Base-by-base conservation (phyloP, 2,113 vertebrate species). In the Cinclus mexicanus region DNA sequence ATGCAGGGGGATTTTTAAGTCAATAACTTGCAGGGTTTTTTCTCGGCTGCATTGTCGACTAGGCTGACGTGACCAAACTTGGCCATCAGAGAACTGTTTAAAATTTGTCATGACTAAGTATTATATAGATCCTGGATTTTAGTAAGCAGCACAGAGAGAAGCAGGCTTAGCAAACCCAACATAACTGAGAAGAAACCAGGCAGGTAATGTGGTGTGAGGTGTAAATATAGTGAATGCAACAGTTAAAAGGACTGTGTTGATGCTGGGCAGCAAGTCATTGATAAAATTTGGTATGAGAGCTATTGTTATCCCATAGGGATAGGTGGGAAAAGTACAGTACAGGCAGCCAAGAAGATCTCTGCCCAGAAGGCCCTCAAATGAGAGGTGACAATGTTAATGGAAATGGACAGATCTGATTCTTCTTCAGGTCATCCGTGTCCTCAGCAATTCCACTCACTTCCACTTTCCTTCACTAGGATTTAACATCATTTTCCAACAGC, bases 391-490 rank as follows among this genome's bases (percentile, higher is more conserved):
- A 25, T 50, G 22, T 47, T 95, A 95, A 94, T 93, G 50, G 42
- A 85, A 96, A 87, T 41, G 25, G 91, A 91, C 92, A 87, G 82
- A 28, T 91, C 82, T 67, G 82, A 93, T 94, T 93, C 90, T 82
- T 95, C 84, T 91, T 81, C 20, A 83, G 92, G 85, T 93, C 72
- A 92, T 91, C 59, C 71, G 11, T 65, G 85, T 90, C 87, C 60
- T 88, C 29, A 70, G 88, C 52, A 92, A 95, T 93, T 95, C 60
- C 31, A 85, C 47, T 92, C 86, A 83, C 52, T 96, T 95, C 63
- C 67, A 77, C 74, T 96, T 95, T 90, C 79, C 79, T 91, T 96
- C 94, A 86, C 60, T 83, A 88, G 64, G 56, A 70, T 87, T 97
- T 96, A 96, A 44, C 83, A 93, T 93, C 93, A 96, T 92, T 52